These are phyloP conservation scores for Spea hammondii DNA, from an alignment of 2,797 vertebrate species.

Conservation along the genomic window DNA sequence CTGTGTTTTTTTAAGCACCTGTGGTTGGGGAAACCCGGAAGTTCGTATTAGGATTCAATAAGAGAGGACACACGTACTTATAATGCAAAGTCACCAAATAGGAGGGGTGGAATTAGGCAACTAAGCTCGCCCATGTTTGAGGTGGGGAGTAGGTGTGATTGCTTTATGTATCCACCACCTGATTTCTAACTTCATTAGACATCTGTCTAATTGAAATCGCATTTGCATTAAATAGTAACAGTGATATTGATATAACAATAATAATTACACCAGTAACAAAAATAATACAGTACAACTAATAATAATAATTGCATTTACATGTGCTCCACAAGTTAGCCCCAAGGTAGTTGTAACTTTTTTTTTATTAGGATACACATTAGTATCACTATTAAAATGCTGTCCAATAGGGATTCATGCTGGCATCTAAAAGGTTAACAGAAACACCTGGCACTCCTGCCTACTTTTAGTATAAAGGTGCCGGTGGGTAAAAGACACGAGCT, in stretches of 20 bases:
- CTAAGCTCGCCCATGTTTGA: conserved; percentile 1
- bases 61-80: conserved; percentile 46
- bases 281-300: too few relatives aligned
- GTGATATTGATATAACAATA: not conserved
- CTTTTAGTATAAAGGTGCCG: too few relatives aligned
- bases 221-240: not conserved
- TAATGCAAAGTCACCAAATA: conserved; percentile 59
- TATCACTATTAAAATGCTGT: too few relatives aligned
- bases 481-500: not conserved
- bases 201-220: not conserved
- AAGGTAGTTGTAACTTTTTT: too few relatives aligned
- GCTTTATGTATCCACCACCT: conserved; percentile 4
- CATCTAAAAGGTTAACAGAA: not conserved
- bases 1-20: not conserved
- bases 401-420: too few relatives aligned
- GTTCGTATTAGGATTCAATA: conserved; percentile 47
- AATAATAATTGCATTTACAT: too few relatives aligned
- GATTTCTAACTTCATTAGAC: not conserved
- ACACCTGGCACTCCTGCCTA: not conserved
- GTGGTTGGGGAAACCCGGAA: conserved; percentile 56
- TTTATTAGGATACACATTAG: too few relatives aligned
- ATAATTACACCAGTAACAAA: too few relatives aligned
- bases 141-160: conserved; percentile 15
- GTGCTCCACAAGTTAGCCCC: too few relatives aligned
- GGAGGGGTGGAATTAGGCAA: conserved; percentile 36